Percentiles rank a stretch among this genome's conserved stretches.
phyloP scores from a whole-genome alignment of 2,888 invertebrate genomes.

The Lithophane ornitopus region DNA sequence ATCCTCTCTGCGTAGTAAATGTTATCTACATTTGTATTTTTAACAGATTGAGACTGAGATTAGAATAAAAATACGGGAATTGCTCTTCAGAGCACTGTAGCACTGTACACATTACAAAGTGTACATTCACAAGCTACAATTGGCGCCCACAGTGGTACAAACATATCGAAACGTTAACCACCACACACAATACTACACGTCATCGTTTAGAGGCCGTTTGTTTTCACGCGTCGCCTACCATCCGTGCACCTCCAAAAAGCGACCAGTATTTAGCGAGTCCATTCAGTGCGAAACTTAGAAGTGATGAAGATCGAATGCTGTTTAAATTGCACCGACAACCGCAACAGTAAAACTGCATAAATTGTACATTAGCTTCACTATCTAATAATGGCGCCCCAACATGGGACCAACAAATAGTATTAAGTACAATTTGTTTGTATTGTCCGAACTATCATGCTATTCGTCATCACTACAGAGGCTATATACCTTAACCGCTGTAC shows the following conservation, averaged over 20 bases:
- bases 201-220: constrained; percentile 25
- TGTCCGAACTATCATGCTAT: not conserved
- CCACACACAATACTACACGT: constrained; percentile 7
- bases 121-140: not conserved
- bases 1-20: not conserved
- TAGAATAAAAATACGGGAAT: not conserved
- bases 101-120: not conserved
- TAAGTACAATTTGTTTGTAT: constrained; percentile 5
- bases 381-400: not conserved
- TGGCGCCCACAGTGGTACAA: constrained; percentile 30
- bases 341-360: constrained; percentile 1
- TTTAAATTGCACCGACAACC: constrained; percentile 11
- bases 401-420: not conserved
- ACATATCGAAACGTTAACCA: constrained; percentile 8
- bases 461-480: not conserved
- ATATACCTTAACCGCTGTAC: not conserved
- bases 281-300: constrained; percentile 13
- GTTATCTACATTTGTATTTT: not conserved
- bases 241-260: constrained; percentile 8
- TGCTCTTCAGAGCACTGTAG: not conserved
- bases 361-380: not conserved
- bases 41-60: not conserved
- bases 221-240: constrained; percentile 19
- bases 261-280: constrained; percentile 13
- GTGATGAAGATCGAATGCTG: constrained; percentile 24